phyloP scores from a whole-genome alignment of 2,113 vertebrate genomes.

The Lophochroa leadbeateri region DNA sequence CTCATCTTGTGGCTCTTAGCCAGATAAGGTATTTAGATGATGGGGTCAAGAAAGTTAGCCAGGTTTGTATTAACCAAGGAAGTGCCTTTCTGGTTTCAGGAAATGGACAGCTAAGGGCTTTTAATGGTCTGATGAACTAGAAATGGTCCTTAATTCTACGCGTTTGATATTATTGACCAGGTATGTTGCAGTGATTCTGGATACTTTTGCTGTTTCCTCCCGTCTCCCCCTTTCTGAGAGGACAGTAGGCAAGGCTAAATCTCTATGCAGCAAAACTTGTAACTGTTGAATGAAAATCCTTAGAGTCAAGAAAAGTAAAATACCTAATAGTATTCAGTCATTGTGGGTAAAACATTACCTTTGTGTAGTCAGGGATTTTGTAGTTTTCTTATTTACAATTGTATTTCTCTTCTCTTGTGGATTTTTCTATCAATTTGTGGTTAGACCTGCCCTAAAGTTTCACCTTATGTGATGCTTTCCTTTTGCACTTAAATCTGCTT shows the following conservation, averaged over 20 bases:
- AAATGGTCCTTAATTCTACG: not conserved
- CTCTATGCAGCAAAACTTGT: not conserved
- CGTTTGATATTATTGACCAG: not conserved
- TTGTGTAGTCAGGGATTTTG: not conserved
- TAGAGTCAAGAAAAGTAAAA: not conserved
- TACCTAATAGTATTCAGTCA: not conserved
- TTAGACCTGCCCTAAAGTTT: not conserved
- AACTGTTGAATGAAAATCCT: not conserved
- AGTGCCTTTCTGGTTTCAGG: not conserved
- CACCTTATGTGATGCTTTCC: not conserved
- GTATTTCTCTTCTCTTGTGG: not conserved
- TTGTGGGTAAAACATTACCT: not conserved
- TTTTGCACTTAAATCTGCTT: not conserved
- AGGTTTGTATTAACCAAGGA: not conserved
- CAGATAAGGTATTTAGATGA: not conserved
- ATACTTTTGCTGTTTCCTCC: not conserved
- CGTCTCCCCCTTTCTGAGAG: not conserved
- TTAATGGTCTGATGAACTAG: not conserved
- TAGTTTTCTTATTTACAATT: not conserved
- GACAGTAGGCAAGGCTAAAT: not conserved
- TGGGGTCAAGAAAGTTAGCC: not conserved
- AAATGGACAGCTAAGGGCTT: not conserved
- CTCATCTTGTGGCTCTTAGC: not conserved
- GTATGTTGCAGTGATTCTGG: not conserved
- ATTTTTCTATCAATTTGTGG: not conserved